These are phyloP conservation scores for Tachina fera DNA, from an alignment of 2,888 invertebrate species.

Conservation along the genomic window DNA sequence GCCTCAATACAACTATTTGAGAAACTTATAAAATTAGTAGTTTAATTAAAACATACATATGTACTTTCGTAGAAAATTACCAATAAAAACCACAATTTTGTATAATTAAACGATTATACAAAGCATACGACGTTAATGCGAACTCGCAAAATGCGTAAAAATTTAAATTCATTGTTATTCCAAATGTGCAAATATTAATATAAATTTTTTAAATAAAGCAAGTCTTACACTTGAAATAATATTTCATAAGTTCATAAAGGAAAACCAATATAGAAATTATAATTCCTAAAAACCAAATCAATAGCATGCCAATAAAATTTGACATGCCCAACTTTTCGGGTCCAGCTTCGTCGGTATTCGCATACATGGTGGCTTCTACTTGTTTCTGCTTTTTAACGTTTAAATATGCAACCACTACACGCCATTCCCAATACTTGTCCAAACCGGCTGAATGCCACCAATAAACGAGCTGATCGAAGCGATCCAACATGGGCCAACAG, in stretches of 20 bases:
- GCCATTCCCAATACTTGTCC: constrained; percentile 86
- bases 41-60: too few relatives aligned
- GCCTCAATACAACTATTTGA: too few relatives aligned
- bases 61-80: too few relatives aligned
- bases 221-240: constrained; percentile 33
- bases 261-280: constrained; percentile 74
- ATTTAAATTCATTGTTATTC: too few relatives aligned
- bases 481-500: constrained; percentile 85
- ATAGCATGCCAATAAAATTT: constrained; percentile 79
- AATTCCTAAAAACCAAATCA: constrained; percentile 78
- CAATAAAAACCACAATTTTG: too few relatives aligned
- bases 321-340: constrained; percentile 78
- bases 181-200: too few relatives aligned
- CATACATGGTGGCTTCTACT: constrained; percentile 76
- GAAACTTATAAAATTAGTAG: too few relatives aligned
- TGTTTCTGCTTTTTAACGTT: constrained; percentile 78
- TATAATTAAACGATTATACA: too few relatives aligned
- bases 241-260: constrained; percentile 71
- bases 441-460: constrained; percentile 86
- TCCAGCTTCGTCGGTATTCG: constrained; percentile 73
- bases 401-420: constrained; percentile 77
- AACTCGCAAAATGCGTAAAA: too few relatives aligned
- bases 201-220: not conserved
- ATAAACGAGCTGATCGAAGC: constrained; percentile 85
- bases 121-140: too few relatives aligned